Percentiles rank a stretch among this genome's conserved stretches.
Evolutionary conservation across 2,113 vertebrate genomes (phyloP).

Genomic region (Tursiops truncatus): DNA sequence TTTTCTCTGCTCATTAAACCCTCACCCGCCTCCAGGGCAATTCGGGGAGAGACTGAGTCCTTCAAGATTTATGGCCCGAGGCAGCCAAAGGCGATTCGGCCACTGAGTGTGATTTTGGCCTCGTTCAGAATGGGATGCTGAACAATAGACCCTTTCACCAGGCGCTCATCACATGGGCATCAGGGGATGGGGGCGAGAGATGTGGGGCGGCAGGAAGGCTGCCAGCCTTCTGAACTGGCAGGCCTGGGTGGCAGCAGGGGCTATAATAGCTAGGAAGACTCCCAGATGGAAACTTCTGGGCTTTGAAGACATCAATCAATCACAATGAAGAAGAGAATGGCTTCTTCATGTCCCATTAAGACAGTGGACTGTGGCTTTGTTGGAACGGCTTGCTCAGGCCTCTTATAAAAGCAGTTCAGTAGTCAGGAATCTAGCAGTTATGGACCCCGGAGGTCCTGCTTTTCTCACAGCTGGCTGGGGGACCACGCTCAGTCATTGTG

Average conservation of each 20-base stretch:
- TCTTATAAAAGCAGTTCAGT: neutral
- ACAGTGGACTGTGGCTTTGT: neutral
- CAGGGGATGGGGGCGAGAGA: constrained; percentile 47
- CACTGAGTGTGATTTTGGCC: constrained; percentile 53
- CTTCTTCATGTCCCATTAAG: neutral
- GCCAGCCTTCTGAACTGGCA: constrained; percentile 21
- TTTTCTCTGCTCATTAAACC: constrained; percentile 72
- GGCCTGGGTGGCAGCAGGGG: constrained; percentile 22
- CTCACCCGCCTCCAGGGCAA: constrained; percentile 54
- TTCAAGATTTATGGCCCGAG: constrained; percentile 56
- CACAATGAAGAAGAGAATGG: constrained; percentile 24
- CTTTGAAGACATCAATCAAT: constrained; percentile 47
- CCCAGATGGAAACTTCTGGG: constrained; percentile 52
- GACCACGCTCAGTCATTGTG: neutral
- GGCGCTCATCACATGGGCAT: constrained; percentile 68
- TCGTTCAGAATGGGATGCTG: constrained; percentile 59
- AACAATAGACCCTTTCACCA: constrained; percentile 77
- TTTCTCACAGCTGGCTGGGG: neutral
- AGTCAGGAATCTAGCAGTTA: neutral
- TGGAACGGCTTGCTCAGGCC: neutral
- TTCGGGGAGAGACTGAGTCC: constrained; percentile 78
- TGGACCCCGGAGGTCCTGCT: neutral
- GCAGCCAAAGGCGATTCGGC: constrained; percentile 66
- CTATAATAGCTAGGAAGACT: neutral
- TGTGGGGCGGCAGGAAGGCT: constrained; percentile 33